Base-by-base conservation (phyloP, 2,888 invertebrate species). In the Polydrusus tereticollis region DNA sequence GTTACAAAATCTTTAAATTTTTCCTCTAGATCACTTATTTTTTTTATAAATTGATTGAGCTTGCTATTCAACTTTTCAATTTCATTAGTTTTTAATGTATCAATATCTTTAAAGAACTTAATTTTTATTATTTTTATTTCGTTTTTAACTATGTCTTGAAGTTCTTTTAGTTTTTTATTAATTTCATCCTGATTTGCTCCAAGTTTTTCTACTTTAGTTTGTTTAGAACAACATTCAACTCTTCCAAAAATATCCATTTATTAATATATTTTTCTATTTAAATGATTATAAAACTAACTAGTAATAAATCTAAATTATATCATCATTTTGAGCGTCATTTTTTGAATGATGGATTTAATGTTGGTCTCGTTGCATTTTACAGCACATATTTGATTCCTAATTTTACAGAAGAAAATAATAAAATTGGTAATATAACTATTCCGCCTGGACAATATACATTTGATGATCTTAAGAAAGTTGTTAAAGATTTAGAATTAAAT, bases 161-260 rank as follows among this genome's bases (percentile, higher is more conserved):
- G 2, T 33, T 6, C 1, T 33, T 33, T 33, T 10, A 1, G 6
- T n/a, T 29, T 36, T 36, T 36, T 36, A 36, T 36, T 36, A 12
- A 36, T 36, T 36, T 36, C 36, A 36, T 10, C n/a, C 3, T 7
- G 7, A 7, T 16, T 41, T 16, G 1, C 6, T n/a, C n/a, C n/a
- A n/a, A n/a, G n/a, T n/a, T 16, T 36, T 10, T 6, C 36, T 16
- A 16, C 16, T 41, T 41, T 16, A 16, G 14, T 41, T 41, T 14
- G 41, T 41, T 41, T 41, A 41, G 41, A 41, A 41, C 41, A 41
- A 14, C 41, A 41, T 41, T 41, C 41, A 41, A 41, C 41, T 41
- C 41, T 41, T 14, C 41, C 41, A 16, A 5, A 16, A 41, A 41
- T 41, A 16, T 41, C 41, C 16, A 41, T 41, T 41, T 41, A 41